A percentile compares a stretch with the other conserved stretches of the same genome.
Conservation (phyloP, 2,797 vertebrate genomes). For the Melanotaenia boesemani region DNA sequence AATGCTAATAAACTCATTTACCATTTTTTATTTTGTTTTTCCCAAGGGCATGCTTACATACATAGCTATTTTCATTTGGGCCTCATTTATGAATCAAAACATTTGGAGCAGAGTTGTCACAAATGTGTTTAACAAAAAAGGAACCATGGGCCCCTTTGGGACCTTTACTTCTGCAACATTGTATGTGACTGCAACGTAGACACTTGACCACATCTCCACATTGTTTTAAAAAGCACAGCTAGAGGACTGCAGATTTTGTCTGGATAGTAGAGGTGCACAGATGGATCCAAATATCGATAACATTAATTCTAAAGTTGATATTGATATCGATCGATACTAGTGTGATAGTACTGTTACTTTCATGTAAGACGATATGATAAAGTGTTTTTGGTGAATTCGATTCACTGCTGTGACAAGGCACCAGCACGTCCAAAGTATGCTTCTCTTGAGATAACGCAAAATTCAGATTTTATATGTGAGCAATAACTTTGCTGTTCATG, state of each 20-base stretch:
- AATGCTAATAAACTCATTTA: constrained; percentile 52
- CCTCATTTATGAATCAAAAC: constrained; percentile 38
- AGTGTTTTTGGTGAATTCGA: no score
- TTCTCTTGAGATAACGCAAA: no score
- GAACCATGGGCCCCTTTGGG: not conserved
- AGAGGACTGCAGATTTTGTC: not conserved
- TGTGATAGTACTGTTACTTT: no score
- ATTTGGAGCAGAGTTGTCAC: constrained; percentile 14
- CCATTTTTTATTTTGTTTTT: constrained; percentile 17
- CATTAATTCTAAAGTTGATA: no score
- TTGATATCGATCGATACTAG: no score
- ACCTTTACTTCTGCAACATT: not conserved
- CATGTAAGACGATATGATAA: no score
- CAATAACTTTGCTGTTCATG: no score
- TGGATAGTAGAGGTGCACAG: no score
- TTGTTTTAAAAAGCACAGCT: not conserved
- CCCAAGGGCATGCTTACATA: constrained; percentile 13
- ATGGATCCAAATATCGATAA: no score
- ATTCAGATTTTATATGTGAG: no score
- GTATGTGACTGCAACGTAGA: not conserved
- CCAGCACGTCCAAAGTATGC: no score
- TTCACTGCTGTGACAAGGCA: no score
- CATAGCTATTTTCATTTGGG: constrained; percentile 10
- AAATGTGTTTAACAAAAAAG: not conserved
- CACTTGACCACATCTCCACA: not conserved